These are phyloP conservation scores for Pandemis heparana DNA, from an alignment of 2,888 invertebrate species.

Conservation along the genomic window DNA sequence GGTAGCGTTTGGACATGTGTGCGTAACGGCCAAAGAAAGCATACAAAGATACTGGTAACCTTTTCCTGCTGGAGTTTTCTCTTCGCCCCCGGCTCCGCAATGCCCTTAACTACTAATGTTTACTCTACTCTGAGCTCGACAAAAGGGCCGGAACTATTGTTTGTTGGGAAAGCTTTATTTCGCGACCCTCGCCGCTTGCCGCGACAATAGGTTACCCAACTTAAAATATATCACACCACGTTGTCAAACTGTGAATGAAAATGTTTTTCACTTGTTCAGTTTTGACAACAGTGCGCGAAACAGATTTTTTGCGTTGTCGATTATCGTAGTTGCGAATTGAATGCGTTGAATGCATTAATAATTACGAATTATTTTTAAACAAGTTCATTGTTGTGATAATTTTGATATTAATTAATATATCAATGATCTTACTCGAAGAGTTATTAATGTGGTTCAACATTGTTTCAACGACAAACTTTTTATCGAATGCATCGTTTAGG, in stretches of 20 bases:
- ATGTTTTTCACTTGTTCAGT: conserved; percentile 15
- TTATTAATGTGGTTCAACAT: too few species aligned
- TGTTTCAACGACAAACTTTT: too few species aligned
- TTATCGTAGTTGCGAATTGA: background rate
- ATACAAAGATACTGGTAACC: background rate
- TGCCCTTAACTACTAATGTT: conserved; percentile 83
- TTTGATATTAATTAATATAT: too few species aligned
- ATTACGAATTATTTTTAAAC: background rate
- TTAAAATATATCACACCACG: conserved; percentile 79
- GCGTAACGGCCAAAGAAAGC: background rate
- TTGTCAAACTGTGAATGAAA: conserved; percentile 59
- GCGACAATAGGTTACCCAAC: conserved; percentile 85
- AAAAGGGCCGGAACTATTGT: conserved; percentile 86
- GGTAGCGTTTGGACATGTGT: background rate
- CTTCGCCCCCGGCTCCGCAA: conserved; percentile 59
- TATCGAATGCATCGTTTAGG: too few species aligned
- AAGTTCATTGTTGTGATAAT: background rate
- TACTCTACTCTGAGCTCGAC: conserved; percentile 81
- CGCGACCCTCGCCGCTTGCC: conserved; percentile 79
- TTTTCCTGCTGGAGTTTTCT: conserved; percentile 36
- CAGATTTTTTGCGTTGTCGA: background rate
- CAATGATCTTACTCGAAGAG: too few species aligned
- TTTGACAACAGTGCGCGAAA: conserved; percentile 9
- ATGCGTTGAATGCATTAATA: background rate
- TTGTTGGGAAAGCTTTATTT: conserved; percentile 85